phyloP scores from a whole-genome alignment of 2,113 vertebrate genomes.

The Dipodomys spectabilis region DNA sequence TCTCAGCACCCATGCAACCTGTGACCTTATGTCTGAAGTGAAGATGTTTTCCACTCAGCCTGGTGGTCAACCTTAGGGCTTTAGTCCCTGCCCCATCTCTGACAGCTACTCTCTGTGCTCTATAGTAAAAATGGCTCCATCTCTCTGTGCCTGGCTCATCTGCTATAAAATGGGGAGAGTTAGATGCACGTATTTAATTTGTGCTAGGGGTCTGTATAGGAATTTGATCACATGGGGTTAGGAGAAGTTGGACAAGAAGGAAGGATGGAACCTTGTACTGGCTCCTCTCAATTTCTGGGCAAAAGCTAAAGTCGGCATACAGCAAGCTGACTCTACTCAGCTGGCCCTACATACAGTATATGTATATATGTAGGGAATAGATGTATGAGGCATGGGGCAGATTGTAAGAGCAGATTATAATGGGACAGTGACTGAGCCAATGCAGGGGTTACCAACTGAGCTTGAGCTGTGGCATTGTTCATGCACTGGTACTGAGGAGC shows the following conservation, averaged over 20 bases:
- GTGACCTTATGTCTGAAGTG: background rate
- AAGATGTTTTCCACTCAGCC: background rate
- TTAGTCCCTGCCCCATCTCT: background rate
- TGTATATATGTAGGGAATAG: background rate
- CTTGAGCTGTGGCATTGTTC: no score
- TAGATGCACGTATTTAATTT: background rate
- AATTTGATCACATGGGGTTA: background rate
- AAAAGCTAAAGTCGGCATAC: background rate
- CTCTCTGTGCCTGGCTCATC: background rate
- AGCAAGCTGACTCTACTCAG: background rate
- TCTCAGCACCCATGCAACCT: background rate
- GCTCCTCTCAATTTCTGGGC: background rate
- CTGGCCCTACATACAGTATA: fast-evolving
- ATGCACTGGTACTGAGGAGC: no score
- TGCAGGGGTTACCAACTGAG: no score
- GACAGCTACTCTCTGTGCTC: background rate
- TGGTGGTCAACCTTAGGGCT: background rate
- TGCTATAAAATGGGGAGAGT: background rate
- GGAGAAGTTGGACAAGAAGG: background rate
- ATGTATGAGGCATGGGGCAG: background rate
- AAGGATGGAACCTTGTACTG: background rate
- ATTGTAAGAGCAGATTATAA: background rate
- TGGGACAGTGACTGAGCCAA: no score
- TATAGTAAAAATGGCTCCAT: background rate
- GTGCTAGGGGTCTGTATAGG: background rate